Evolutionary conservation across 2,797 vertebrate genomes (phyloP).

Genomic region (Malurus splendens): DNA sequence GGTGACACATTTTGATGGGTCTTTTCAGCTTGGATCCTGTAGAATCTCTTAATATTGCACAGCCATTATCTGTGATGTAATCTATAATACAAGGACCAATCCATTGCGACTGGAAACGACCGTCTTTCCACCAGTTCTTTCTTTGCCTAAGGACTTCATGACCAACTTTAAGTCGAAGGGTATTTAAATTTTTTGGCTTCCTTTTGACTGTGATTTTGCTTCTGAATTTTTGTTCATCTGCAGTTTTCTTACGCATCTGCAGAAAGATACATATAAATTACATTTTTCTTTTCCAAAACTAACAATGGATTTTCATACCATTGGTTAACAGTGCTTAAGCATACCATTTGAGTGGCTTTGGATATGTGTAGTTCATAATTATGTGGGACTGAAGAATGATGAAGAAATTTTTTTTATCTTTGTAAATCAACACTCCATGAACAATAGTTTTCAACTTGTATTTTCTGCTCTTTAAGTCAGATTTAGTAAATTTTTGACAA

Average conservation of each 20-base stretch:
- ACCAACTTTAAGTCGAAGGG: conserved; percentile 67
- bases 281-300: neutral
- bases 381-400: neutral
- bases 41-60: conserved; percentile 66
- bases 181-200: conserved; percentile 65
- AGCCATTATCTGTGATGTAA: conserved; percentile 67
- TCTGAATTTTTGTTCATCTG: conserved; percentile 26
- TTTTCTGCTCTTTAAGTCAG: neutral
- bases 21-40: conserved; percentile 65
- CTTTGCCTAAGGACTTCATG: conserved; percentile 72
- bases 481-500: neutral
- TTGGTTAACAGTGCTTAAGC: neutral
- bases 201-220: conserved; percentile 54
- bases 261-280: neutral
- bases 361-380: neutral
- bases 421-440: neutral
- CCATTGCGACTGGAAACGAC: conserved; percentile 69
- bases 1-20: conserved; percentile 73
- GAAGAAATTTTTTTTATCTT: neutral
- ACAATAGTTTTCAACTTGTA: neutral
- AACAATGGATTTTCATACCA: neutral
- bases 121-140: conserved; percentile 74
- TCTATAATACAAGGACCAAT: conserved; percentile 73
- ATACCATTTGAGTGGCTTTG: neutral
- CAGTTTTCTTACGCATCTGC: conserved; percentile 37